Evolutionary conservation across 2,113 vertebrate genomes (phyloP).

Genomic region (Dinomys branickii): DNA sequence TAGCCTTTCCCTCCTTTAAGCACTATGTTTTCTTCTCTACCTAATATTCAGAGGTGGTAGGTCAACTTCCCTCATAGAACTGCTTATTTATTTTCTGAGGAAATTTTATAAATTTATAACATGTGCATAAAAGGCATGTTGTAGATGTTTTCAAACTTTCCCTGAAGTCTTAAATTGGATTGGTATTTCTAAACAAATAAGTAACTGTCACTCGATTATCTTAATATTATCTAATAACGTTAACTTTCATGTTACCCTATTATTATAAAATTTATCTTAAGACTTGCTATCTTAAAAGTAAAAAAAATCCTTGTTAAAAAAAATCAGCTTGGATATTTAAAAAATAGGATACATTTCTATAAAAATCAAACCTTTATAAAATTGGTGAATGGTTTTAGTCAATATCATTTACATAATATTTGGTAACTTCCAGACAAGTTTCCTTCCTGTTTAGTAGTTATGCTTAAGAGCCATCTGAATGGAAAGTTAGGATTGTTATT

Average conservation of each 20-base stretch:
- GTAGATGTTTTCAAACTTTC: slow-evolving; percentile 22
- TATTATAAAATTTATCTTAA: slow-evolving; percentile 44
- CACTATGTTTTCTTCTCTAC: background rate
- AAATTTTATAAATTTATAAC: slow-evolving; percentile 40
- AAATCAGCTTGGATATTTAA: background rate
- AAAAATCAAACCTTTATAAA: background rate
- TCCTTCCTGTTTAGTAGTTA: slow-evolving; percentile 57
- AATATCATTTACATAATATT: slow-evolving; percentile 40
- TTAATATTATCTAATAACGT: slow-evolving; percentile 35
- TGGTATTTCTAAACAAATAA: background rate
- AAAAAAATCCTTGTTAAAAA: background rate
- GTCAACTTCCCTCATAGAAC: background rate
- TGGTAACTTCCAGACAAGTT: slow-evolving; percentile 22
- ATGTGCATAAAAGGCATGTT: background rate
- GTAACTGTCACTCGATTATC: background rate
- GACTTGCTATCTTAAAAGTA: slow-evolving; percentile 12
- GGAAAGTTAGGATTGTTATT: slow-evolving; percentile 74
- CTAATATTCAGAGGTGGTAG: background rate
- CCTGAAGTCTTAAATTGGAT: background rate
- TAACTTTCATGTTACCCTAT: background rate
- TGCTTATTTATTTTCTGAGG: background rate
- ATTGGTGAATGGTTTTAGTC: slow-evolving; percentile 14
- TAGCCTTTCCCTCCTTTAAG: background rate
- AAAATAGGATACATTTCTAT: slow-evolving; percentile 6
- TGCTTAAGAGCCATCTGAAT: slow-evolving; percentile 68